These are phyloP conservation scores for Phataginus tetradactyla DNA, from an alignment of 2,797 vertebrate species.

Conservation along the genomic window DNA sequence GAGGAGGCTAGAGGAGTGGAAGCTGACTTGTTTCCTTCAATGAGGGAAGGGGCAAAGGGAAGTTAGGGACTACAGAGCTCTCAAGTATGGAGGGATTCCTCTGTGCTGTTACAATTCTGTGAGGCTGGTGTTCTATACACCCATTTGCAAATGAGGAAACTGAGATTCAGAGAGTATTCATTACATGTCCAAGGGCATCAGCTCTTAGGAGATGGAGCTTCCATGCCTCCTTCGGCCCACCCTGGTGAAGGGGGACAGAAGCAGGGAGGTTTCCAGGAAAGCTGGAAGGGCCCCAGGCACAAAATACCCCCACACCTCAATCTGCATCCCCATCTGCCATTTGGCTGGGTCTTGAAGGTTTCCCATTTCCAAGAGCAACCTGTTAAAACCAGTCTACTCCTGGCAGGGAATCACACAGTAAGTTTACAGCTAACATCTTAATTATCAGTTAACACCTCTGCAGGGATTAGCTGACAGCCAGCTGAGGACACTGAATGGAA, in stretches of 20 bases:
- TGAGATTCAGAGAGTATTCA: background rate
- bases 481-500: slow-evolving; percentile 51
- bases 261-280: background rate
- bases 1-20: background rate
- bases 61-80: background rate
- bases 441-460: slow-evolving; percentile 77
- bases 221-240: background rate
- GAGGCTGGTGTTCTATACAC: background rate
- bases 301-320: background rate
- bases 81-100: background rate
- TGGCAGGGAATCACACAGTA: slow-evolving; percentile 70
- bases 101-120: background rate
- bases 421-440: slow-evolving; percentile 71
- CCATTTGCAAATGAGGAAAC: background rate
- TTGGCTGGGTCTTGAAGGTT: slow-evolving; percentile 63
- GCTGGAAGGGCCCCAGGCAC: background rate
- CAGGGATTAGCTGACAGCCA: slow-evolving; percentile 63
- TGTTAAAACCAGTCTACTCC: slow-evolving; percentile 71
- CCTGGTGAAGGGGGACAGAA: background rate
- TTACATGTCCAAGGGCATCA: background rate
- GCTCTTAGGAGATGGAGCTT: background rate
- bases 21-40: background rate
- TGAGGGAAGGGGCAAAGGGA: background rate
- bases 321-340: background rate
- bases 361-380: slow-evolving; percentile 67